Conservation (phyloP, 2,113 vertebrate genomes). For the Macquaria australasica region DNA sequence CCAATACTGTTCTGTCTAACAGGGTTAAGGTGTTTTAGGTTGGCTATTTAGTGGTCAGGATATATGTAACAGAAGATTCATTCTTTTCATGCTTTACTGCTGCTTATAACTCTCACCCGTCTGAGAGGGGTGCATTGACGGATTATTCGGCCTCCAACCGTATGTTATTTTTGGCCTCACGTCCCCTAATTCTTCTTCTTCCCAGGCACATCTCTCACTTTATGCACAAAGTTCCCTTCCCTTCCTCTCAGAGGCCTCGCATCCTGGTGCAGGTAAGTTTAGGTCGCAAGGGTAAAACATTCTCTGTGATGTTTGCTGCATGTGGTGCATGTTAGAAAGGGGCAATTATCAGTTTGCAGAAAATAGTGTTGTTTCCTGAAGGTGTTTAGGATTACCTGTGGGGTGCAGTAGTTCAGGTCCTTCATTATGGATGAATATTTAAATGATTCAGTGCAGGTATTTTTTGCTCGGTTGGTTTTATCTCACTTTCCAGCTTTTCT, state of each 20-base stretch:
- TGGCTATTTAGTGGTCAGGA: neutral
- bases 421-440: slow-evolving; percentile 40
- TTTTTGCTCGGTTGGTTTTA: slow-evolving; percentile 28
- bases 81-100: slow-evolving; percentile 38
- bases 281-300: neutral
- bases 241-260: slow-evolving; percentile 95
- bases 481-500: slow-evolving; percentile 60
- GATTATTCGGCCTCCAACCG: slow-evolving; percentile 24
- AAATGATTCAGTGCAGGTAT: slow-evolving; percentile 29
- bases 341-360: neutral
- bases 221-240: slow-evolving; percentile 99
- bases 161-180: slow-evolving; percentile 59
- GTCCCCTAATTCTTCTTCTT: slow-evolving; percentile 35
- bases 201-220: slow-evolving; percentile 97
- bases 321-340: neutral
- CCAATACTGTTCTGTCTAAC: neutral
- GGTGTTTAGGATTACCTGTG: neutral
- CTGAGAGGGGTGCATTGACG: slow-evolving; percentile 14
- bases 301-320: neutral
- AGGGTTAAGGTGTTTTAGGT: neutral
- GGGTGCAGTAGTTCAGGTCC: slow-evolving; percentile 3
- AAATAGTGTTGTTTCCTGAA: slow-evolving; percentile 10
- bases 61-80: neutral
- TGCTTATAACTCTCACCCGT: slow-evolving; percentile 16
- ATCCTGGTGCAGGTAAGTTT: slow-evolving; percentile 95